A percentile compares a stretch with the other conserved stretches of the same genome.
phyloP scores from a whole-genome alignment of 2,113 vertebrate species.

The Sminthopsis crassicaudata region DNA sequence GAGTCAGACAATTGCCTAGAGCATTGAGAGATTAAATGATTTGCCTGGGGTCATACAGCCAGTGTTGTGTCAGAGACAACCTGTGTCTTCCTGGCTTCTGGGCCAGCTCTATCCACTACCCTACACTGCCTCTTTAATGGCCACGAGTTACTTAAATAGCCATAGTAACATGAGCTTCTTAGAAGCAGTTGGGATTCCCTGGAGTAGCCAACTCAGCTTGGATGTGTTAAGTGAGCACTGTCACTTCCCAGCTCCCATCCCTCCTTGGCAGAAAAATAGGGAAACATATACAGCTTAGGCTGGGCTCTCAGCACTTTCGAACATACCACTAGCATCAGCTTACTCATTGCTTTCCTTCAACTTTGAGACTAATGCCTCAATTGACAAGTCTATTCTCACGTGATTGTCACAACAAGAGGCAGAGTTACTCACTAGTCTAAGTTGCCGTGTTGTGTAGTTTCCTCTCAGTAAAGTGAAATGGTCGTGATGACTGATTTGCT shows the following conservation, averaged over 20 bases:
- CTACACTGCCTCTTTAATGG: not conserved
- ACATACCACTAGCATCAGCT: not conserved
- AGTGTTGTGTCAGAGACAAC: not conserved
- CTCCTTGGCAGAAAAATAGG: not conserved
- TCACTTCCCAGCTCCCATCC: not conserved
- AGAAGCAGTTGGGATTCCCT: not conserved
- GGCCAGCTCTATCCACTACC: not conserved
- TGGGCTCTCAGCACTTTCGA: conserved; percentile 8
- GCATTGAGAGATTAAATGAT: not conserved
- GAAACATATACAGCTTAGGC: not conserved
- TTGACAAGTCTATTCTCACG: not conserved
- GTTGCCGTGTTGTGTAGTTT: not conserved
- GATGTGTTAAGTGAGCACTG: not conserved
- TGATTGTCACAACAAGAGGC: not conserved
- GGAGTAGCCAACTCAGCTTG: not conserved
- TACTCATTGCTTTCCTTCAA: not conserved
- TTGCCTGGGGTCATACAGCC: not conserved
- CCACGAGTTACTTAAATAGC: not conserved
- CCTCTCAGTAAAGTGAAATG: not conserved
- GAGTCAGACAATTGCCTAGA: not conserved
- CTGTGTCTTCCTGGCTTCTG: not conserved
- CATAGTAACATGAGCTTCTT: not conserved
- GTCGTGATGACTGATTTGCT: not conserved
- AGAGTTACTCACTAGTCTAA: not conserved
- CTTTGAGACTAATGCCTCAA: not conserved